These are phyloP conservation scores for Spizella passerina DNA, from an alignment of 2,797 vertebrate genomes.

Conservation along the genomic window DNA sequence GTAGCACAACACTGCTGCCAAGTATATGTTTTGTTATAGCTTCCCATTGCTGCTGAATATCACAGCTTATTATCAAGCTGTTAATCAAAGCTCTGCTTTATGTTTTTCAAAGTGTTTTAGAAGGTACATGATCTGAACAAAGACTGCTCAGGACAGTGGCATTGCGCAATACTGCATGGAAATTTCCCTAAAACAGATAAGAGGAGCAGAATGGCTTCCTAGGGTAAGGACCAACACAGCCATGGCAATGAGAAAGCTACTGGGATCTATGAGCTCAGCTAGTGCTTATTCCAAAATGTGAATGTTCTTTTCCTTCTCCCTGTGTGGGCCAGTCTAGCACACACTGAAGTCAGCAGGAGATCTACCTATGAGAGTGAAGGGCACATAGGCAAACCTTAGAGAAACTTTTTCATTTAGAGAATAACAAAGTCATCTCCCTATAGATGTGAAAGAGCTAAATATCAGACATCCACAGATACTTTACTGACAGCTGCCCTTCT, in stretches of 20 bases:
- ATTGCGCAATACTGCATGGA: background rate
- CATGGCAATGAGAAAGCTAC: background rate
- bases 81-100: background rate
- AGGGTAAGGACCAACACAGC: background rate
- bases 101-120: background rate
- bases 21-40: background rate
- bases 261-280: background rate
- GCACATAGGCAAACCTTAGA: background rate
- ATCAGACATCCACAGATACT: background rate
- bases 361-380: background rate
- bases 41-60: background rate
- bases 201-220: background rate
- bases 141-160: background rate
- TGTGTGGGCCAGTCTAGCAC: rapidly evolving
- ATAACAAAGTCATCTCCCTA: background rate
- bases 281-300: background rate
- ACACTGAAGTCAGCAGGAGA: background rate
- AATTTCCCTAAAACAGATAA: background rate
- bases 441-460: background rate
- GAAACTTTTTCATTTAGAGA: background rate
- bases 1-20: background rate
- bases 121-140: background rate
- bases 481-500: background rate
- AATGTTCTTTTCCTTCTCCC: background rate
- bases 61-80: background rate